Conservation (phyloP, 2,113 vertebrate genomes). For the Entomyzon cyanotis region DNA sequence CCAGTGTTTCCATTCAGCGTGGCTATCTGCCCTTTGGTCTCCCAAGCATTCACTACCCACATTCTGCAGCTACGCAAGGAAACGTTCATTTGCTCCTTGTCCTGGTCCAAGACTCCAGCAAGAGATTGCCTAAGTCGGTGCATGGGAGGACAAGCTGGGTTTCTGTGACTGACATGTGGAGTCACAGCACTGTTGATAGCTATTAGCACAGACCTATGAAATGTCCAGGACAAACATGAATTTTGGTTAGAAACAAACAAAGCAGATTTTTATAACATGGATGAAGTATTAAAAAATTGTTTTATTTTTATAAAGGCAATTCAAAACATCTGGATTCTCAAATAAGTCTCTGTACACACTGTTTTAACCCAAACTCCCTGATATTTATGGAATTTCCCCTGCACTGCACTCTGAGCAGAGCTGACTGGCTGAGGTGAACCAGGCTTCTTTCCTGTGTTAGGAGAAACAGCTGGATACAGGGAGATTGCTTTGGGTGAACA, state of each 20-base stretch:
- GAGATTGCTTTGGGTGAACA: background rate
- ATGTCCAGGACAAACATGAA: background rate
- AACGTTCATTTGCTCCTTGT: constrained; percentile 31
- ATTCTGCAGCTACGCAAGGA: background rate
- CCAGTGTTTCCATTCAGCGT: background rate
- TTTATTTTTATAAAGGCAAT: constrained; percentile 20
- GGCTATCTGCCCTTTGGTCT: constrained; percentile 35
- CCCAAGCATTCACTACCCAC: constrained; percentile 1
- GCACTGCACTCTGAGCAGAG: background rate
- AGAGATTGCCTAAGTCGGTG: background rate
- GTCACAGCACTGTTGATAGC: background rate
- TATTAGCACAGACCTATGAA: background rate
- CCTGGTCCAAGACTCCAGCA: background rate
- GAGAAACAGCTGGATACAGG: constrained; percentile 9
- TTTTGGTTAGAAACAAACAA: constrained; percentile 10
- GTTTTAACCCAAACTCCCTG: background rate
- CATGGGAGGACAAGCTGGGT: constrained; percentile 27
- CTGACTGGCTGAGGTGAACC: constrained; percentile 1
- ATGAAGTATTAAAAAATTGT: background rate
- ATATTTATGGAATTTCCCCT: constrained; percentile 33
- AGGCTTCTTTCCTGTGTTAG: background rate
- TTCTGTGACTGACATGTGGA: background rate
- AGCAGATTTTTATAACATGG: background rate
- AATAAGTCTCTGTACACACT: background rate
- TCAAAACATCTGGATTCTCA: constrained; percentile 41